Evolutionary conservation across 2,797 vertebrate genomes (phyloP).

Genomic region (Neosilurus mollespiculum): DNA sequence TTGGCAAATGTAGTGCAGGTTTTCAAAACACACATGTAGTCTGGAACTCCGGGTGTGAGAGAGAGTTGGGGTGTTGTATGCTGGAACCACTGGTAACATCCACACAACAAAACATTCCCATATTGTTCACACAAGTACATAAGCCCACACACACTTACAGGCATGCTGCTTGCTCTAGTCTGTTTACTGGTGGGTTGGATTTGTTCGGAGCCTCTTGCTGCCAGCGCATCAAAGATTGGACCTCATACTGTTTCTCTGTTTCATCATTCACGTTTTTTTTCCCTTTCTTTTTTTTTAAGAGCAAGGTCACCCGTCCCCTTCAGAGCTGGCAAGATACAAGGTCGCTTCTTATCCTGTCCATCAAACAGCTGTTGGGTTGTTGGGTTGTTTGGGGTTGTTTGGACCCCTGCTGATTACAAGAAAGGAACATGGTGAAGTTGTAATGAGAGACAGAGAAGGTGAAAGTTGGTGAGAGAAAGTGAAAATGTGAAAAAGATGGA

Average conservation of each 20-base stretch:
- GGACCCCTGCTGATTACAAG: constrained; percentile 32
- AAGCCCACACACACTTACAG: constrained; percentile 24
- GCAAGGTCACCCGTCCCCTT: constrained; percentile 65
- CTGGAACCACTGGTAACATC: neutral
- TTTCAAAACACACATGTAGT: neutral
- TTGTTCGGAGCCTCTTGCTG: constrained; percentile 68
- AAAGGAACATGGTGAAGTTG: neutral
- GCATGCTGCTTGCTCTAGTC: constrained; percentile 62
- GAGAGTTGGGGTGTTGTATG: neutral
- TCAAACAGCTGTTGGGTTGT: constrained; percentile 53
- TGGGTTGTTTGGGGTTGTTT: constrained; percentile 45
- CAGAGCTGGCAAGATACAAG: constrained; percentile 58
- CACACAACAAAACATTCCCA: constrained; percentile 14
- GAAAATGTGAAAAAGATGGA: constrained; percentile 11
- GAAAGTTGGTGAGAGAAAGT: constrained; percentile 4
- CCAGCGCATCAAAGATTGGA: constrained; percentile 63
- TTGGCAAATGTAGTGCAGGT: neutral
- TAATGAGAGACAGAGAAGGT: constrained; percentile 16
- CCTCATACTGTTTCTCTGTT: constrained; percentile 57
- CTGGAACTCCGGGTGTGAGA: neutral
- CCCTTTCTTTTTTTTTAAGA: constrained; percentile 3
- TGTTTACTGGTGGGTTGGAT: constrained; percentile 67
- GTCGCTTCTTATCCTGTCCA: constrained; percentile 62
- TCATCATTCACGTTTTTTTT: constrained; percentile 16
- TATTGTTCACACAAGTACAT: neutral